phyloP scores from a whole-genome alignment of 2,113 vertebrate species.

The Serinus canaria region DNA sequence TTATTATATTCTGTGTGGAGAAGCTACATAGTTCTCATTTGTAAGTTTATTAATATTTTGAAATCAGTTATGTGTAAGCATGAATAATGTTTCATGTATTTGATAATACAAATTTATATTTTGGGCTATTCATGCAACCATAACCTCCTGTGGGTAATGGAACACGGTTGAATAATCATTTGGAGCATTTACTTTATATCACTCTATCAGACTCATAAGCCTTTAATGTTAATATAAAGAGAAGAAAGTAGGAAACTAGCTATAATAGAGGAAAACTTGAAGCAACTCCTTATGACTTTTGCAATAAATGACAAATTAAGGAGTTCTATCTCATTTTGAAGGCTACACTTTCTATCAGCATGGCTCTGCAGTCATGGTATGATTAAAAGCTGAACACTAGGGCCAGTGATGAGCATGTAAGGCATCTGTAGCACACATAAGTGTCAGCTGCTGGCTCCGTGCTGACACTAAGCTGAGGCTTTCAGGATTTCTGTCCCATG shows the following conservation, averaged over 20 bases:
- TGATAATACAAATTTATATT: background rate
- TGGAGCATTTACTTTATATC: background rate
- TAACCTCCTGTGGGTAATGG: background rate
- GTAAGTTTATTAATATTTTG: background rate
- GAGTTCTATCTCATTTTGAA: background rate
- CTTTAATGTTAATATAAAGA: background rate
- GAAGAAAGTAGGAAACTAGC: background rate
- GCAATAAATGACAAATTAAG: background rate
- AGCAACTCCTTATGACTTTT: background rate
- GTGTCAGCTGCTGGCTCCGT: background rate
- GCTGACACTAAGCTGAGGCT: background rate
- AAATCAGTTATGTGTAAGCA: background rate
- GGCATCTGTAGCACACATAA: background rate
- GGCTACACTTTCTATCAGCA: background rate
- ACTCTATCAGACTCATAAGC: background rate
- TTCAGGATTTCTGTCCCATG: constrained; percentile 1
- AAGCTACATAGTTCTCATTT: background rate
- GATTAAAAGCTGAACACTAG: background rate
- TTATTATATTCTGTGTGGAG: background rate
- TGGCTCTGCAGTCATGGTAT: background rate
- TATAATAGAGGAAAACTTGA: background rate
- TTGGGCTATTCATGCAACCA: background rate
- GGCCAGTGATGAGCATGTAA: background rate
- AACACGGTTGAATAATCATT: background rate
- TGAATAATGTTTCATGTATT: background rate